Base-by-base conservation (phyloP, 1,140 invertebrate genomes). In the Pseudomyrmex gracilis region DNA sequence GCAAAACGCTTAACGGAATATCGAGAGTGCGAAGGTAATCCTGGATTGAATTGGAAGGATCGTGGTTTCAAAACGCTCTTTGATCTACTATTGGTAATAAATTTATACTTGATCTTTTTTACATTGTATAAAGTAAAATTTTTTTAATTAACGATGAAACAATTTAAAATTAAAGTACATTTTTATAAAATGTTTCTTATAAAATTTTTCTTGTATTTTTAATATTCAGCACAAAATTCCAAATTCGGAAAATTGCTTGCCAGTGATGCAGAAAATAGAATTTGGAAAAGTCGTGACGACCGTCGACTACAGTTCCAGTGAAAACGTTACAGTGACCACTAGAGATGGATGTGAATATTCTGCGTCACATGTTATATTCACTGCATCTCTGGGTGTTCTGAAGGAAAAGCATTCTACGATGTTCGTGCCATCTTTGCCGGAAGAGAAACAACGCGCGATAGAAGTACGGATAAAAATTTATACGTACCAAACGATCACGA, bases 31-130 rank as follows among this genome's bases (percentile, higher is more conserved):
- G 94, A 95, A 64, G 96, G 96, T 1, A 94, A 96, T 91, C 76
- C 87, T 22, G 71, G 95, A 10, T 92, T 96, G 4, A 95, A 95
- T 88, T 97, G 96, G 96, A 96, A 96, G 84, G 90, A 94, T 17
- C 94, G 93, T 83, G 96, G 96, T 43, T 97, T 95, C 87, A 94
- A 91, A 76, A 95, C 91, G 43, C 90, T 97, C 76, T 93, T 97
- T 12, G 92, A 95, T 84, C 71, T 96, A 34, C 92, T 97, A 71
- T 94, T 95, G 93, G 95, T 96, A 94, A 68, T 78, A 61, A 57
- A 71, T 76, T 13, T 34, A 34, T 34, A 76, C 7, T 64, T 76
- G 20, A 64, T 51, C 57, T 2, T 34, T 34, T 68, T 34, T 15
- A 43, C 2, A 22, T 17, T 1, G 10, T 12, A 4, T 15, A 17